Evolutionary conservation across 2,113 vertebrate species (phyloP), one percentile per base, ranked within the genome.

Genomic region (Eulacestoma nigropectus): DNA sequence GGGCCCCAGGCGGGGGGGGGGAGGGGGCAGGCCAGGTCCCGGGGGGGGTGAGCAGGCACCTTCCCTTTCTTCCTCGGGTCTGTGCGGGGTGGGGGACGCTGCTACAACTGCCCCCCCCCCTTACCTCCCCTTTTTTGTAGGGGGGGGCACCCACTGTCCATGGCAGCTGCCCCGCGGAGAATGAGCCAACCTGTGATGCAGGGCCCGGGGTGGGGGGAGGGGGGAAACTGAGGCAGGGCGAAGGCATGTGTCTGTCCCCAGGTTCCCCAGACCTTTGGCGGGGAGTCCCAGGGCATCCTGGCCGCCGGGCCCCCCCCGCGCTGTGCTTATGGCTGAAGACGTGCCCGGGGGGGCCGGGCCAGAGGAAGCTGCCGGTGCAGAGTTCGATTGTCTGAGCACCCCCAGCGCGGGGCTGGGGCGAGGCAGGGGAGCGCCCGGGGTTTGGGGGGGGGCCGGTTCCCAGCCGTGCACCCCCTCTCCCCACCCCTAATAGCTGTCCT

Each of bases 401-500:
- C 93, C 93, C 84, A 90, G 82, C 60, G 18, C 4, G 14, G 87
- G 56, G 93, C 86, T 69, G 85, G 93, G 87, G 87, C 3, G 10
- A 69, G 55, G 52, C 3, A n/a, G 7, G 32, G 77, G 62, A 50
- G 49, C 33, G 32, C 81, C 60, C 35, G 6, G 78, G 62, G 42
- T 11, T 27, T 22, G 10, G 10, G n/a, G 29, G 30, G 64, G 63
- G n/a, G 46, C 49, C 49, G 44, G 78, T 53, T 69, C 52, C 89
- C 84, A 73, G 84, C 92, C 60, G 75, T 67, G 63, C 7, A 19
- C 69, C 27, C 23, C 7, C 7, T 25, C 98, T 13, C 7, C 37
- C 76, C 44, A 2, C 30, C 80, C 62, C 99, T 98, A 99, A 97
- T 99, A 99, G 97, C 98, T 99, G 97, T 99, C 99, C 97, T 99